Evolutionary conservation across 1,140 invertebrate species (phyloP), one percentile per base, ranked within the genome.

Genomic region (Holcopasites calliopsidis): DNA sequence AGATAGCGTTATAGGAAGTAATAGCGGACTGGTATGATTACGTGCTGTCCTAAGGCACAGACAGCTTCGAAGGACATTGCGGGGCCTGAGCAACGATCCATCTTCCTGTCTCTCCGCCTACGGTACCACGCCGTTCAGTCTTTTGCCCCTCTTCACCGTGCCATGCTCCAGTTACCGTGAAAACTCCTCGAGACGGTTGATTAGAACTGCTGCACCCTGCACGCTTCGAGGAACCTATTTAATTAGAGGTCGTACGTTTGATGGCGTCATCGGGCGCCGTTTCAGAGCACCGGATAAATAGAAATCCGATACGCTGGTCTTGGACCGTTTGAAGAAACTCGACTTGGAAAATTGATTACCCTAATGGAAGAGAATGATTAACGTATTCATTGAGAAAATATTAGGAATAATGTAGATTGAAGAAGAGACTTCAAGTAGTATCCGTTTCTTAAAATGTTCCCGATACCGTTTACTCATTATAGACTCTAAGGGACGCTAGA

Each of bases 1-100:
- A 85, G 85, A 86, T 88, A 88, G 80, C 76, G 77, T 87, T 83
- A 87, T 82, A 86, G 85, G 84, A 87, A 86, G 84, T 87, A 83
- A 86, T 86, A 87, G 82, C 77, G 75, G 77, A 85, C 79, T 85
- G 76, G 71, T 80, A 83, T 83, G 79, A 88, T 87, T 87, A 84
- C 80, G 76, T 84, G 81, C 83, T 79, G 76, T 80, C 77, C 77
- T 77, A 86, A 85, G 80, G 76, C 65, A 79, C 68, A 74, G 74
- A 75, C 75, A 69, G 61, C 83, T 77, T 42, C 52, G 70, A 82
- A 79, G 66, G 76, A 82, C 55, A 72, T 66, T 49, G 49, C 66
- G 47, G 55, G 58, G 76, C 75, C 80, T 82, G 69, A 77, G 68
- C 69, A 55, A 72, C 68, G 58, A 72, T 62, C 58, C 75, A 72